phyloP scores from a whole-genome alignment of 1,140 invertebrate species.

The Odontomachus brunneus region DNA sequence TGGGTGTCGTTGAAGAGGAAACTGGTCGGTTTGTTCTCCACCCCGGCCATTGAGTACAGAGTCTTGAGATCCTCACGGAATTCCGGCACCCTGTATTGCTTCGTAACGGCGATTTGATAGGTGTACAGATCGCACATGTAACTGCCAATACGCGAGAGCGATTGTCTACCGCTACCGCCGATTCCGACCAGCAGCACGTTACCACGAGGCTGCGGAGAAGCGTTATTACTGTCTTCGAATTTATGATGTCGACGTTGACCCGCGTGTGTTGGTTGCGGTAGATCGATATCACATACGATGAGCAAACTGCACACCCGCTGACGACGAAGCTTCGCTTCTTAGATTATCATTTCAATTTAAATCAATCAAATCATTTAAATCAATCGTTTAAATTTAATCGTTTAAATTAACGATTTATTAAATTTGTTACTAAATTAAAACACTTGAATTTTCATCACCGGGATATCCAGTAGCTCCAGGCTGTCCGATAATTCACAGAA shows the following conservation, averaged over 20 bases:
- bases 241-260: background rate
- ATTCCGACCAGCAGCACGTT: constrained; percentile 94
- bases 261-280: background rate
- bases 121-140: constrained; percentile 92
- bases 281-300: background rate
- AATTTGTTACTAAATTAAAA: too few relatives aligned
- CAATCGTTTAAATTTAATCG: too few relatives aligned
- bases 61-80: constrained; percentile 94
- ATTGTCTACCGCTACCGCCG: constrained; percentile 94
- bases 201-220: constrained; percentile 87
- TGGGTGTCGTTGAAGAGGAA: constrained; percentile 95
- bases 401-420: background rate
- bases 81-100: constrained; percentile 90
- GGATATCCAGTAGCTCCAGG: too few relatives aligned
- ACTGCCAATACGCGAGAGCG: constrained; percentile 90
- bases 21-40: constrained; percentile 90
- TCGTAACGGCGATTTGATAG: constrained; percentile 92
- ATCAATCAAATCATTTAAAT: too few relatives aligned
- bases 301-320: background rate
- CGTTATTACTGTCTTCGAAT: background rate
- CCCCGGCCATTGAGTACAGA: constrained; percentile 90
- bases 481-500: too few relatives aligned
- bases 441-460: too few relatives aligned
- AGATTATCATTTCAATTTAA: constrained; percentile 4
- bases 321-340: background rate